Conservation (phyloP, 2,113 vertebrate species). For the Scortum barcoo region DNA sequence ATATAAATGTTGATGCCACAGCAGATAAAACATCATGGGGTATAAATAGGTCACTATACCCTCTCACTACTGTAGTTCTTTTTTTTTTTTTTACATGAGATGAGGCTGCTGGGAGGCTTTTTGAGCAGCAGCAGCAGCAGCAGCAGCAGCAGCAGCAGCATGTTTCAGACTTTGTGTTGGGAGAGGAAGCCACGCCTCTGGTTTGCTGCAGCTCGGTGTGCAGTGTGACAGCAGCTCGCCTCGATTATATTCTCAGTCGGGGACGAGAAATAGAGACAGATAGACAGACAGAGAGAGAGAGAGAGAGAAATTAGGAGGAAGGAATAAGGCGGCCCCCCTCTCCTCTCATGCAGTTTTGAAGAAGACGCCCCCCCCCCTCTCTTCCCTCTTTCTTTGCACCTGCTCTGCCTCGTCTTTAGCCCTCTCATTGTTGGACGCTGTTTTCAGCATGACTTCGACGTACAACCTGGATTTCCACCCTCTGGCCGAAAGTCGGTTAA, state of each 20-base stretch:
- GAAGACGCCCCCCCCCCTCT: slow-evolving; percentile 72
- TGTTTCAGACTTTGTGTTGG: slow-evolving; percentile 55
- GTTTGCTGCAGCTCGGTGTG: slow-evolving; percentile 71
- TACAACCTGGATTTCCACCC: slow-evolving; percentile 95
- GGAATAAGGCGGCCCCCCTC: slow-evolving; percentile 55
- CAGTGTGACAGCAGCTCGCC: slow-evolving; percentile 58
- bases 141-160: slow-evolving; percentile 36
- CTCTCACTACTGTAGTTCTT: too few relatives aligned
- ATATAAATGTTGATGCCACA: neutral
- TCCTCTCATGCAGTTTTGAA: slow-evolving; percentile 69
- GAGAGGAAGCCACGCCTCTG: slow-evolving; percentile 81
- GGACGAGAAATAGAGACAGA: too few relatives aligned
- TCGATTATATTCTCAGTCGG: slow-evolving; percentile 59
- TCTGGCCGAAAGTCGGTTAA: slow-evolving; percentile 91
- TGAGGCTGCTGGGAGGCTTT: slow-evolving; percentile 1
- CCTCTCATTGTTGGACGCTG: slow-evolving; percentile 83
- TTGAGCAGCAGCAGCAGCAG: slow-evolving; percentile 28
- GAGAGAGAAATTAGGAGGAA: slow-evolving; percentile 51
- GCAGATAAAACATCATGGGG: slow-evolving; percentile 7
- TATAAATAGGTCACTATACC: slow-evolving; percentile 49
- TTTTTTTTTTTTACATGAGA: slow-evolving; percentile 32
- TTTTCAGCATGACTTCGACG: slow-evolving; percentile 92
- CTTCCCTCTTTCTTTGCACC: too few relatives aligned
- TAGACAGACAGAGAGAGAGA: too few relatives aligned
- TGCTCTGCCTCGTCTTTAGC: slow-evolving; percentile 89